A percentile compares a stretch with the other conserved stretches of the same genome.
Conservation (phyloP, 2,113 vertebrate genomes). For the Callopanchax toddi region DNA sequence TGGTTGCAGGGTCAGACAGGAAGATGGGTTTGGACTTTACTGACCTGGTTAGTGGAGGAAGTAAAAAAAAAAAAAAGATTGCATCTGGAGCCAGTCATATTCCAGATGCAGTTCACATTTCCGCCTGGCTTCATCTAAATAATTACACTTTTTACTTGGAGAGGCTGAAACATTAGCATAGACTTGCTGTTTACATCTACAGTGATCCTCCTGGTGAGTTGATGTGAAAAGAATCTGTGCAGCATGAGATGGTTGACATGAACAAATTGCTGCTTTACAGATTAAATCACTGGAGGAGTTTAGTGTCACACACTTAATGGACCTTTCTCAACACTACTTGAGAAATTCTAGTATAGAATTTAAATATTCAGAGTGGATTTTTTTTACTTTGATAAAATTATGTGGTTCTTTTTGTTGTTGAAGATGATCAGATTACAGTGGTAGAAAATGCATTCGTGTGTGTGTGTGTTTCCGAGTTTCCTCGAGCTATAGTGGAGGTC, state of each 20-base stretch:
- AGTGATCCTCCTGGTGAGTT: neutral
- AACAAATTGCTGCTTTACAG: conserved; percentile 28
- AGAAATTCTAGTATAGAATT: conserved; percentile 6
- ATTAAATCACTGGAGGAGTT: conserved; percentile 29
- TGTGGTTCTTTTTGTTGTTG: conserved; percentile 6
- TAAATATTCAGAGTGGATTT: neutral
- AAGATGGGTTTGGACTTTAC: conserved; percentile 42
- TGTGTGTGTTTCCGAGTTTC: neutral
- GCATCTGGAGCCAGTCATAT: conserved; percentile 12
- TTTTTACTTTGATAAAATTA: conserved; percentile 18
- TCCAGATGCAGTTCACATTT: conserved; percentile 10
- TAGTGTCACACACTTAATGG: neutral
- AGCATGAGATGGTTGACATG: conserved; percentile 34
- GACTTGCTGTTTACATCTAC: neutral
- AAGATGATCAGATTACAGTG: conserved; percentile 23
- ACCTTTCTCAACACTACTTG: neutral
- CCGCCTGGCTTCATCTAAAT: conserved; percentile 1
- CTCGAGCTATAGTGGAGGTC: conserved; percentile 49
- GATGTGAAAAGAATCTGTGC: conserved; percentile 19
- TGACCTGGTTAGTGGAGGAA: conserved; percentile 31
- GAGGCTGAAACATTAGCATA: neutral
- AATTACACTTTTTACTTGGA: conserved; percentile 10
- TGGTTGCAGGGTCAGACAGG: conserved; percentile 61
- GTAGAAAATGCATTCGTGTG: conserved; percentile 10
- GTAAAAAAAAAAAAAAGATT: conserved; percentile 19